Percentiles rank a stretch among this genome's conserved stretches.
Evolutionary conservation across 2,113 vertebrate genomes (phyloP).

Genomic region (Corythornis cristatus): DNA sequence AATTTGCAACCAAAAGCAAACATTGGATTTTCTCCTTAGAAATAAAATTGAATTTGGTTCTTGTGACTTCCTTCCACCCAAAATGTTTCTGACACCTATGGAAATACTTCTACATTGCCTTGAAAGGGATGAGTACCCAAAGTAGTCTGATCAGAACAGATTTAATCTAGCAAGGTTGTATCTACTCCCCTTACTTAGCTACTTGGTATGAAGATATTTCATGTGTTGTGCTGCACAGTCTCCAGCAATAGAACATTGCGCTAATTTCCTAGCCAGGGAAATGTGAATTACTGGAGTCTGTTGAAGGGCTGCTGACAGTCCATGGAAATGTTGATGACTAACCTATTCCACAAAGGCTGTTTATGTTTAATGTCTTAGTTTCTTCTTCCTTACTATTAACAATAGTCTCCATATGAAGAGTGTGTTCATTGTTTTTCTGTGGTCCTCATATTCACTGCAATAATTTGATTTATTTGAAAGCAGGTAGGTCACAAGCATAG

Average conservation of each 20-base stretch:
- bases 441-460: neutral
- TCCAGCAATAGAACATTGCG: neutral
- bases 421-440: neutral
- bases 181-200: neutral
- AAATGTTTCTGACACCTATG: neutral
- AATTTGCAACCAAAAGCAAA: neutral
- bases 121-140: neutral
- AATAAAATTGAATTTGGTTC: neutral
- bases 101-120: neutral
- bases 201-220: neutral
- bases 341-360: neutral
- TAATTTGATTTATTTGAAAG: neutral
- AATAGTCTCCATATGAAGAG: neutral
- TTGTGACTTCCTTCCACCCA: neutral
- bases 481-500: neutral
- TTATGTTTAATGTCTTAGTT: neutral
- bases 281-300: neutral
- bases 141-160: neutral
- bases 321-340: neutral
- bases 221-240: rapidly evolving
- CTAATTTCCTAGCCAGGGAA: neutral
- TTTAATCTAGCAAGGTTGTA: neutral
- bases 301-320: neutral
- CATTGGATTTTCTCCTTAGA: neutral
- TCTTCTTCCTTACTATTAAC: neutral